Conservation (phyloP, 2,113 vertebrate species). For the Falco punctatus region DNA sequence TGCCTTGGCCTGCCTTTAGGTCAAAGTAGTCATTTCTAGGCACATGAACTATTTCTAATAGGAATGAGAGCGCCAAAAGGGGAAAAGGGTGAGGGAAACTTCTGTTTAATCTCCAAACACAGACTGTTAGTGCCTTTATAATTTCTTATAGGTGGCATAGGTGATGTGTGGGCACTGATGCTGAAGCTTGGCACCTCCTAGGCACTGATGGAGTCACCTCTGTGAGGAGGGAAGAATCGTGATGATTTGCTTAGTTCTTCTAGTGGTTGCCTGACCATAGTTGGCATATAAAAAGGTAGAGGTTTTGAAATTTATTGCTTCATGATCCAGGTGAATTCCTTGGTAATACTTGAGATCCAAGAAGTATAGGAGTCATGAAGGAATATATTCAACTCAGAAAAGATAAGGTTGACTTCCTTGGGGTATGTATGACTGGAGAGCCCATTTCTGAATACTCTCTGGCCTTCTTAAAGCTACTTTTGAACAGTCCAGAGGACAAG, state of each 20-base stretch:
- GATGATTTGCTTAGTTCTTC: background rate
- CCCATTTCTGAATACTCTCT: background rate
- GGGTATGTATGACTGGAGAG: background rate
- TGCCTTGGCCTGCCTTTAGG: background rate
- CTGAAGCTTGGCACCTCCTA: background rate
- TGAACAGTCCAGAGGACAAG: background rate
- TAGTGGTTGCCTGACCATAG: background rate
- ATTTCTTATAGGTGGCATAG: background rate
- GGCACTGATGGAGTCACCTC: background rate
- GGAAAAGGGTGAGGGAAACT: background rate
- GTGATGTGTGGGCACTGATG: background rate
- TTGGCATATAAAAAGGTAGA: background rate
- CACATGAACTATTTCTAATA: background rate
- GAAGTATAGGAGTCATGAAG: background rate
- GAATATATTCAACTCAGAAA: background rate
- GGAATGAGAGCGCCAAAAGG: background rate
- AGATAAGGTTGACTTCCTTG: background rate
- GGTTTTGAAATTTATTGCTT: background rate
- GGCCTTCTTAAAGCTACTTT: background rate
- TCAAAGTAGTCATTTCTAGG: slow-evolving; percentile 2
- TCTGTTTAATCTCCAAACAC: slow-evolving; percentile 21
- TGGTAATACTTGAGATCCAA: background rate
- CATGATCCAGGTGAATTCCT: background rate
- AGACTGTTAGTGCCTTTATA: background rate
- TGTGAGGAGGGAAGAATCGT: background rate